A percentile compares a stretch with the other conserved stretches of the same genome.
These are phyloP conservation scores for Palaemon carinicauda DNA, from an alignment of 1,140 invertebrate species.

Conservation along the genomic window DNA sequence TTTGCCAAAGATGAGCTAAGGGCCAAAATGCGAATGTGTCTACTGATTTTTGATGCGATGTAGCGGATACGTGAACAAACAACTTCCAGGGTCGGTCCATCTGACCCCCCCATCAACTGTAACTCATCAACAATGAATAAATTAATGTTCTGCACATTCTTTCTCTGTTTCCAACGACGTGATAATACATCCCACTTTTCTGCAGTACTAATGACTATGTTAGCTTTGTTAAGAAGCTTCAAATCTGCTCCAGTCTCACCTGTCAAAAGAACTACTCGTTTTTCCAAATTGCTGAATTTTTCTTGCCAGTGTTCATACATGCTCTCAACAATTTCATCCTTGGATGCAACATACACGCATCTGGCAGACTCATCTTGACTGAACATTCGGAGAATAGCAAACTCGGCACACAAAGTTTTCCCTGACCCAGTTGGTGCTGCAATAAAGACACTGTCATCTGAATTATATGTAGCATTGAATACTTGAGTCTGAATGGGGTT, in stretches of 20 bases:
- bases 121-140: constrained; percentile 98
- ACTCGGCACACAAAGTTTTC: constrained; percentile 96
- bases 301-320: constrained; percentile 90
- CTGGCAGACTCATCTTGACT: constrained; percentile 71
- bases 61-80: constrained; percentile 89
- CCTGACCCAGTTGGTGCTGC: constrained; percentile 97
- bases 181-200: constrained; percentile 99
- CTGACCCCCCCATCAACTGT: constrained; percentile 85
- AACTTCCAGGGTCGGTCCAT: constrained; percentile 94
- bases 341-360: constrained; percentile 93
- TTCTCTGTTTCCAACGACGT: constrained; percentile 97
- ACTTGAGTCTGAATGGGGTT: constrained; percentile 99
- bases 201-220: constrained; percentile 95
- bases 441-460: constrained; percentile 98
- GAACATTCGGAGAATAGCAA: constrained; percentile 91
- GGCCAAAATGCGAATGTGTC: constrained; percentile 93
- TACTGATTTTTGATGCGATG: constrained; percentile 95
- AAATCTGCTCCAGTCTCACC: constrained; percentile 98
- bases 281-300: constrained; percentile 85
- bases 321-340: constrained; percentile 90
- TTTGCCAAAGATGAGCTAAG: constrained; percentile 93
- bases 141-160: constrained; percentile 97
- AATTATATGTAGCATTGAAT: constrained; percentile 98
- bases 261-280: constrained; percentile 85
- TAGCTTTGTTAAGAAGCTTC: constrained; percentile 86